Evolutionary conservation across 2,888 invertebrate genomes (phyloP).

Genomic region (Platerodrilus igneus): DNA sequence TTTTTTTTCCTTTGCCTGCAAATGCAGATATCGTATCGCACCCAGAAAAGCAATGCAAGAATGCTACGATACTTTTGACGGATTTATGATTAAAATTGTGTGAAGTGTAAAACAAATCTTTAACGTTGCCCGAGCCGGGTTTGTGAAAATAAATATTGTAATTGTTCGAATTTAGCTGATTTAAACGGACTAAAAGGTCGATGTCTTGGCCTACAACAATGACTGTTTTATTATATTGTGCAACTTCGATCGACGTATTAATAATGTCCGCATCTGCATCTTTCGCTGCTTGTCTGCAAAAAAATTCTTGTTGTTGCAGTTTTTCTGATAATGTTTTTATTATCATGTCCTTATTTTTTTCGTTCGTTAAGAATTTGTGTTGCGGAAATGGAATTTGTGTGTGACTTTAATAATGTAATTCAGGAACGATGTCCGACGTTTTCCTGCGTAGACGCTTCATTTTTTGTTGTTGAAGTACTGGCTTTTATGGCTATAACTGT

Average conservation of each 20-base stretch:
- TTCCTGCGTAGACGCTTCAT: constrained; percentile 26
- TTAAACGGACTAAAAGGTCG: constrained; percentile 32
- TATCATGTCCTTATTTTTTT: constrained; percentile 31
- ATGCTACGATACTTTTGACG: constrained; percentile 18
- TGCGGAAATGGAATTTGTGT: constrained; percentile 31
- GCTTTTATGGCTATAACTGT: too few relatives aligned
- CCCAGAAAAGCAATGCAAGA: constrained; percentile 22
- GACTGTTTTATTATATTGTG: constrained; percentile 26
- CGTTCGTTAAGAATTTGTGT: constrained; percentile 30
- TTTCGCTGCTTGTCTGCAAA: constrained; percentile 29
- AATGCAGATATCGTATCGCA: too few relatives aligned
- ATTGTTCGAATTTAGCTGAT: constrained; percentile 24
- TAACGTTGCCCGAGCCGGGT: constrained; percentile 17
- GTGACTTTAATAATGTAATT: constrained; percentile 20
- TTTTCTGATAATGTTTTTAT: constrained; percentile 28
- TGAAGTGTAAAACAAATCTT: constrained; percentile 18
- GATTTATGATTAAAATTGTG: constrained; percentile 26
- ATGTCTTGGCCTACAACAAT: constrained; percentile 33
- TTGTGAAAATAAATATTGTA: constrained; percentile 18
- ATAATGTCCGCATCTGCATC: constrained; percentile 31
- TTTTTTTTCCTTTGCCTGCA: constrained; percentile 22
- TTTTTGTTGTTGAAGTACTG: too few relatives aligned
- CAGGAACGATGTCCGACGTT: constrained; percentile 22
- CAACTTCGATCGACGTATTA: constrained; percentile 28
- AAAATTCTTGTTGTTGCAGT: constrained; percentile 24